Conservation (phyloP, 2,113 vertebrate species). For the Marcusenius ussheri region DNA sequence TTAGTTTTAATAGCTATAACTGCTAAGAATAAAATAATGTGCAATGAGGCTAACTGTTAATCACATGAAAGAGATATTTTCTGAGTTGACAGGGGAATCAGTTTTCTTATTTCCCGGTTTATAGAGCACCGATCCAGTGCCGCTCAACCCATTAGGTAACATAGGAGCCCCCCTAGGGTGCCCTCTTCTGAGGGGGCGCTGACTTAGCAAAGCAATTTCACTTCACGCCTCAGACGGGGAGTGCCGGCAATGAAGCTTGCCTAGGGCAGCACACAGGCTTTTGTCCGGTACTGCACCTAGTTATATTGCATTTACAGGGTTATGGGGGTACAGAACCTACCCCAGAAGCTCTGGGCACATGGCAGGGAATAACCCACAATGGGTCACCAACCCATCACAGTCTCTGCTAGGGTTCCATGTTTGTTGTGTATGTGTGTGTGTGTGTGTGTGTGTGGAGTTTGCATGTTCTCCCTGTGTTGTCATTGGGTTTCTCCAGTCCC, state of each 20-base stretch:
- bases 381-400: background rate
- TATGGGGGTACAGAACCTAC: background rate
- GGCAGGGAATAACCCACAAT: background rate
- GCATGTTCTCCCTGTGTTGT: too few species aligned
- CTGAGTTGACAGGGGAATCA: background rate
- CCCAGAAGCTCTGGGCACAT: background rate
- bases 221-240: background rate
- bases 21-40: background rate
- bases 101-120: background rate
- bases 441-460: too few species aligned
- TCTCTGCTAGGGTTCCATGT: too few species aligned
- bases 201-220: background rate
- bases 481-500: too few species aligned
- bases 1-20: background rate
- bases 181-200: background rate
- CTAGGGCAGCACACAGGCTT: background rate
- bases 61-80: background rate
- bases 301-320: background rate
- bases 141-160: background rate
- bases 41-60: background rate
- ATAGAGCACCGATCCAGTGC: background rate
- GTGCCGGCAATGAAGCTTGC: background rate
- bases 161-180: background rate
- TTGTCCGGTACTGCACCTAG: background rate
- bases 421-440: too few species aligned